Evolutionary conservation across 2,113 vertebrate genomes (phyloP), one percentile per base, ranked within the genome.

Genomic region (Chaetodon auriga): DNA sequence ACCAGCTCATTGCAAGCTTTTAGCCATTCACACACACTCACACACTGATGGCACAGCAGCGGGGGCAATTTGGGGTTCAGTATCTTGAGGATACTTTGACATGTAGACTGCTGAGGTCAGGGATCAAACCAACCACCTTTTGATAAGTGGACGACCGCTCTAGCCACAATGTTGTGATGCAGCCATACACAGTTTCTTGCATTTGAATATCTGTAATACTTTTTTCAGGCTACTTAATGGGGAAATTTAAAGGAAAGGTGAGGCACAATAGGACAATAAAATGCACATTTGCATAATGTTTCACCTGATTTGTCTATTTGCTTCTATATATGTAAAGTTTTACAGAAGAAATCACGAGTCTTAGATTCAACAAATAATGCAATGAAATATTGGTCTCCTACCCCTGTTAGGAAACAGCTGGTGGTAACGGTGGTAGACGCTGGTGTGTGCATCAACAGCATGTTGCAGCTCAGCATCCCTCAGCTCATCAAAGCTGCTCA

Each of bases 401-500:
- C 97, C 96, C n/a, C 25, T 58, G 0, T 16, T 30, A 0, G 92
- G 64, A 19, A 91, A 91, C 1, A 84, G 81, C 49, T 88, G 54
- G 0, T 73, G 95, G 89, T 95, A 96, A 23, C 74, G 0, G 0
- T n/a, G 46, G 48, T 94, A 95, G 30, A 89, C 87, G 38, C 68
- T 93, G 30, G 82, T 15, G 41, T 97, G 96, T 38, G 95, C 94
- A 0, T 87, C 85, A 6, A 90, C 80, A 9, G 95, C 68, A 0
- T 91, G 89, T 87, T 85, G 91, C 9, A 95, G 82, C 21, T 38
- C 85, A 19, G 84, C 89, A n/a, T 43, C 54, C 0, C 86, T 53
- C 63, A 90, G 78, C 57, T 86, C 92, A 0, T 92, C 87, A 70
- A 96, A 45, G 0, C 95, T 93, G 75, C 96, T 95, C 73, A 99